A percentile compares a stretch with the other conserved stretches of the same genome.
These are phyloP conservation scores for Neopipo cinnamomea DNA, from an alignment of 2,113 vertebrate species.

Conservation along the genomic window DNA sequence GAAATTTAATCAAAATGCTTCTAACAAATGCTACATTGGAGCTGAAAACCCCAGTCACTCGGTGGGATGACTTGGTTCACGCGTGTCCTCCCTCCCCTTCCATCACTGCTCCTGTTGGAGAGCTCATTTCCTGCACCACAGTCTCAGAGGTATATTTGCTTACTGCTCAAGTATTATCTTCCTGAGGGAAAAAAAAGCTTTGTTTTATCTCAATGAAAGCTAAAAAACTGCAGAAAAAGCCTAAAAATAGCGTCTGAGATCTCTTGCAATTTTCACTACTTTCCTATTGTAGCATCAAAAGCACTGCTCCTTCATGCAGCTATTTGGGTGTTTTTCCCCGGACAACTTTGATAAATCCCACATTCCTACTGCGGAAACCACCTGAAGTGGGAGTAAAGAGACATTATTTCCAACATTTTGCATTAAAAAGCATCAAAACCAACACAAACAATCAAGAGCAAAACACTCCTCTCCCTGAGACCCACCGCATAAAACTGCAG, in stretches of 20 bases:
- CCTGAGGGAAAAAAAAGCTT: not conserved
- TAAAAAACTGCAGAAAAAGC: constrained; percentile 13
- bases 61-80: not conserved
- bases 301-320: not conserved
- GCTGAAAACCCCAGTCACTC: not conserved
- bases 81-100: not conserved
- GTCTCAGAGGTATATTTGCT: not conserved
- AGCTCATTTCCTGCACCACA: not conserved
- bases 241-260: constrained; percentile 11
- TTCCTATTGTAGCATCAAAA: not conserved
- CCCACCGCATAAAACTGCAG: not conserved
- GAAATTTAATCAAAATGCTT: not conserved
- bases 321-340: not conserved
- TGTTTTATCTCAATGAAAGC: constrained; percentile 38
- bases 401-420: not conserved
- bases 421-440: not conserved
- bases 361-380: not conserved
- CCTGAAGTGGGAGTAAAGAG: not conserved
- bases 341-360: not conserved
- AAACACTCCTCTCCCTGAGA: not conserved
- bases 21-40: not conserved
- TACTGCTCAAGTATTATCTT: constrained; percentile 9
- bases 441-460: not conserved
- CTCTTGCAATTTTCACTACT: not conserved
- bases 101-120: not conserved